phyloP scores from a whole-genome alignment of 2,113 vertebrate species.

The Coturnix japonica region DNA sequence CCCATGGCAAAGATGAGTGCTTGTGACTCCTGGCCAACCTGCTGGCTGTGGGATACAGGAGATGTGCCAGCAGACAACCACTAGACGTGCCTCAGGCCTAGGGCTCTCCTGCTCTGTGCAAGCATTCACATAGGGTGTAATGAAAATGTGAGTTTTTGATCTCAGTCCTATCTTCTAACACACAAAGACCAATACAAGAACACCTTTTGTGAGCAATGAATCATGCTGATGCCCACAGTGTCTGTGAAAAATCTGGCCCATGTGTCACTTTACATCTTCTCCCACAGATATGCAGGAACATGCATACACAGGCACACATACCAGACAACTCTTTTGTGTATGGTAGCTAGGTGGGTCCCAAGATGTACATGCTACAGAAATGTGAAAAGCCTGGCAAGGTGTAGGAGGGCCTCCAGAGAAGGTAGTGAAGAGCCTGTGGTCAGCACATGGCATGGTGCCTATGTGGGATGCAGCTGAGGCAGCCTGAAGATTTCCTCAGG shows the following conservation, averaged over 20 bases:
- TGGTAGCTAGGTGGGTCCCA: not conserved
- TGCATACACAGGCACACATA: not conserved
- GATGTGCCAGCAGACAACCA: not conserved
- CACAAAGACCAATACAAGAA: not conserved
- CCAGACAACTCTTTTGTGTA: not conserved
- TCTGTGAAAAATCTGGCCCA: not conserved
- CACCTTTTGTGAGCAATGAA: not conserved
- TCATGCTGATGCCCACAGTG: not conserved
- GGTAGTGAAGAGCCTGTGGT: not conserved
- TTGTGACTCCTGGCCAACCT: not conserved
- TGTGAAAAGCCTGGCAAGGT: not conserved
- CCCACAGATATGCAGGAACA: too few relatives aligned
- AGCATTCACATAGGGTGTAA: not conserved
- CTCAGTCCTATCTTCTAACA: not conserved
- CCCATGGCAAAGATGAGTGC: not conserved
- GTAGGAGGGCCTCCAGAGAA: not conserved
- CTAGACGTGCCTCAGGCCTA: not conserved
- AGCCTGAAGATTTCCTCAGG: not conserved
- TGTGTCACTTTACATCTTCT: not conserved
- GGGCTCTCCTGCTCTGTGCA: not conserved
- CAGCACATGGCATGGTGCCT: accelerated
- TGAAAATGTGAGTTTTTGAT: not conserved
- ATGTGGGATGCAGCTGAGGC: not conserved
- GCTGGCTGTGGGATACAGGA: not conserved
- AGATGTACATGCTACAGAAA: not conserved